Base-by-base conservation (phyloP, 2,113 vertebrate species). In the Tricholaema leucomelas region DNA sequence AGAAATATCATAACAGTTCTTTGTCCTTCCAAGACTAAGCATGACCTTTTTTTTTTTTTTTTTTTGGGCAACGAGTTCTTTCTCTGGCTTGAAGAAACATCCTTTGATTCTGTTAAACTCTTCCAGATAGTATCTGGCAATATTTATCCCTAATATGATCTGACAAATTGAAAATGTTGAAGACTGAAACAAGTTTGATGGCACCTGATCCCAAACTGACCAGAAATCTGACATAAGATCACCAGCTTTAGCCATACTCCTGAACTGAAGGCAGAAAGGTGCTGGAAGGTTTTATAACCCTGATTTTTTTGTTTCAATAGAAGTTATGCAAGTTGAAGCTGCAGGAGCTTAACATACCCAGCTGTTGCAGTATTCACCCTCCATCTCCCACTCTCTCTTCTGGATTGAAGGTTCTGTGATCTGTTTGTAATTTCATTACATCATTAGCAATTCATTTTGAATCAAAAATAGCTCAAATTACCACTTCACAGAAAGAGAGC, bases 81-180 rank as follows among this genome's bases (percentile, higher is more conserved):
- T 79, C 71, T 60, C 84, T 81, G 78, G 52, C 86, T 79, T 72
- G n/a, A 80, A 30, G 52, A 71, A 73, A 27, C 63, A 5, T 25
- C 36, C 60, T 89, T 87, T 92, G 50, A 90, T 88, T 91, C 50
- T 65, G 8, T 85, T 90, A 94, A 94, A 86, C n/a, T 90, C 58
- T 91, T 95, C 77, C 93, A 88, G 86, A 88, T 70, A 93, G n/a
- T n/a, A 77, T 79, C 70, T 94, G 86, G 65, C 35, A 92, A 71
- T 55, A 78, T 15, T 4, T 81, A 86, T 35, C 28, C 8, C 28
- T 91, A 88, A 78, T 67, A 72, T 46, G 36, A 86, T 69, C 50
- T 88, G 85, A 78, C 54, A 88, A 75, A 44, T 27, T 76, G 46
- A 88, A 88, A 94, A 70, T 15, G 10, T 76, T 89, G 36, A 86